These are phyloP conservation scores for Diplodus puntazzo DNA, from an alignment of 2,797 vertebrate genomes.

Conservation along the genomic window DNA sequence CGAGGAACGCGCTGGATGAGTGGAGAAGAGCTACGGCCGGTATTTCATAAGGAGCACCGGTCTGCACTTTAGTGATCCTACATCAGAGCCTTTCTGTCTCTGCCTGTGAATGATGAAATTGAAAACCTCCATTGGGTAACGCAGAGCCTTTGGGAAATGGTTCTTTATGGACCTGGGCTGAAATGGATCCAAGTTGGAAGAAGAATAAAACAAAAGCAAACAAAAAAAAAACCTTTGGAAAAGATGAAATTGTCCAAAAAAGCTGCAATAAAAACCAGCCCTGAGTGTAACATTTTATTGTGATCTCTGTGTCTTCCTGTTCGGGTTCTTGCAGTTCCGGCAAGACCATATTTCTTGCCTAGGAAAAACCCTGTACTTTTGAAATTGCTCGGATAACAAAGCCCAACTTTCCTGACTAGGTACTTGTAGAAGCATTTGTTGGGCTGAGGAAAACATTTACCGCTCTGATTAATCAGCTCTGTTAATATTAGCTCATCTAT, in stretches of 20 bases:
- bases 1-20: not conserved
- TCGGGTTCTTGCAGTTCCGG: constrained; percentile 7
- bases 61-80: constrained; percentile 57
- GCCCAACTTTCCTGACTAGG: constrained; percentile 1
- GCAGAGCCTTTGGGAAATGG: constrained; percentile 65
- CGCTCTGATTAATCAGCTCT: constrained; percentile 24
- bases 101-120: constrained; percentile 56
- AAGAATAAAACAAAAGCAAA: not conserved
- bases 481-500: constrained; percentile 26
- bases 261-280: constrained; percentile 5
- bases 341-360: constrained; percentile 6
- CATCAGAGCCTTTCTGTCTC: constrained; percentile 61
- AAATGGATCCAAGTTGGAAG: constrained; percentile 18
- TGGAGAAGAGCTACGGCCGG: constrained; percentile 20
- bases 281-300: constrained; percentile 9
- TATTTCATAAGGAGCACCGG: constrained; percentile 39
- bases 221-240: constrained; percentile 10
- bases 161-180: constrained; percentile 51
- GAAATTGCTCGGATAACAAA: constrained; percentile 31
- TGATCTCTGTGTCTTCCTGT: not conserved
- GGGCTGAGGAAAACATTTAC: constrained; percentile 23
- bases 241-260: constrained; percentile 18
- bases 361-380: constrained; percentile 5
- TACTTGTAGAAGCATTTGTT: constrained; percentile 11
- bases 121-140: constrained; percentile 61